Evolutionary conservation across 2,888 invertebrate species (phyloP), one percentile per base, ranked within the genome.

Genomic region (Scotopteryx bipunctaria): DNA sequence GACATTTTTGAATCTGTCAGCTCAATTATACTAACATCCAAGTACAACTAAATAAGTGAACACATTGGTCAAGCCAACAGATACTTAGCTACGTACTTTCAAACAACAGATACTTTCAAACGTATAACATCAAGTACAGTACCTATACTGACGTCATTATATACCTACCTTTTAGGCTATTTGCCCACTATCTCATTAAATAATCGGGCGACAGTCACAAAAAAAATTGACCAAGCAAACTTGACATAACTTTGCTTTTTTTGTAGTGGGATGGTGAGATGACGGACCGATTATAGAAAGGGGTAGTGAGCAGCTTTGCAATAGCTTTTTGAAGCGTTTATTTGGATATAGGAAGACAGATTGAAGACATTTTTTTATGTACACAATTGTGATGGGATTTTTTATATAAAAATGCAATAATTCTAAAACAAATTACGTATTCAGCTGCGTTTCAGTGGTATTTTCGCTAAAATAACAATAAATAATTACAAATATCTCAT

Each of bases 371-470:
- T n/a, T n/a, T 41, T 16, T 13, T 5, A 11, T n/a, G 17, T 36
- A 25, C 9, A 25, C 4, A 27, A 2, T 11, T 8, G 9, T 2
- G n/a, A n/a, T n/a, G n/a, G n/a, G n/a, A n/a, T n/a, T n/a, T n/a
- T n/a, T n/a, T n/a, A n/a, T n/a, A n/a, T n/a, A 41, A 19, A 38
- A 43, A 42, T 42, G 49, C 38, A 50, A 50, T 37, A 46, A 38
- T 46, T 36, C 16, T 50, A 50, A 38, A 48, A 57, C 37, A 42
- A 41, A 49, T 41, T 35, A 45, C 19, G 8, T 16, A 25, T 32
- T 42, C 49, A 55, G 55, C 44, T 57, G 49, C 55, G 35, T n/a
- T 25, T 40, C 38, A 52, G 48, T 46, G 40, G 51, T 44, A 40
- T n/a, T 27, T 14, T 23, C 5, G 48, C 15, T 35, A 47, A 2